phyloP scores from a whole-genome alignment of 2,113 vertebrate species.

The Ursus arctos region DNA sequence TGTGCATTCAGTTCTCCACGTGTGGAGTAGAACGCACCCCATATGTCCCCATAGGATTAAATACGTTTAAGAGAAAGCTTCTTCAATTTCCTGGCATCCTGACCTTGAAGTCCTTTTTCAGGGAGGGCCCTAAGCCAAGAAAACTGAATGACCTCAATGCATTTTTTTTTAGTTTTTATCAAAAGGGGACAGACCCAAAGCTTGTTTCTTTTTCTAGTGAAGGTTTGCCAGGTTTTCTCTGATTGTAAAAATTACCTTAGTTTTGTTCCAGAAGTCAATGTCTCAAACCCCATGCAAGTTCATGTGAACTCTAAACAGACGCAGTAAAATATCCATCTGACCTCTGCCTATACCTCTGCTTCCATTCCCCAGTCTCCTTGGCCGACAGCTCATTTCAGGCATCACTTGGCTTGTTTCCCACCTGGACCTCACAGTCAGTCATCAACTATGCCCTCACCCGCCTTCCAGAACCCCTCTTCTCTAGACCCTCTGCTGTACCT shows the following conservation, averaged over 20 bases:
- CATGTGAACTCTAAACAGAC: background rate
- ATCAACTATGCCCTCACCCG: background rate
- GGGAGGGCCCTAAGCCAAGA: background rate
- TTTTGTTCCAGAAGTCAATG: background rate
- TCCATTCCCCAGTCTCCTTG: background rate
- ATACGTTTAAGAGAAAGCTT: background rate
- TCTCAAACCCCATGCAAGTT: background rate
- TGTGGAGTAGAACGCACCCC: background rate
- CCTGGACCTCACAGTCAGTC: background rate
- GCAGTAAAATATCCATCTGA: background rate
- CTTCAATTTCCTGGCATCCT: constrained; percentile 17
- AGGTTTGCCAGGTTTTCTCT: constrained; percentile 25
- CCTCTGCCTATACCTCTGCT: background rate
- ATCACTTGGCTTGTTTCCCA: background rate
- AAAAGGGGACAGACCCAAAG: constrained; percentile 55
- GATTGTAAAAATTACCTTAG: background rate
- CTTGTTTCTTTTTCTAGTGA: constrained; percentile 36
- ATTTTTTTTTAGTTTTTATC: constrained; percentile 49
- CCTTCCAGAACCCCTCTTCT: background rate
- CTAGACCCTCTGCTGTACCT: background rate
- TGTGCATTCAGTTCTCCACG: background rate
- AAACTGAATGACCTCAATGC: background rate
- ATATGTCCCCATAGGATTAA: background rate
- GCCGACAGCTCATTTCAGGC: background rate
- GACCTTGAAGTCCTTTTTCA: background rate